A percentile compares a stretch with the other conserved stretches of the same genome.
These are phyloP conservation scores for Mythimna pallens DNA, from an alignment of 2,888 invertebrate species.

Conservation along the genomic window DNA sequence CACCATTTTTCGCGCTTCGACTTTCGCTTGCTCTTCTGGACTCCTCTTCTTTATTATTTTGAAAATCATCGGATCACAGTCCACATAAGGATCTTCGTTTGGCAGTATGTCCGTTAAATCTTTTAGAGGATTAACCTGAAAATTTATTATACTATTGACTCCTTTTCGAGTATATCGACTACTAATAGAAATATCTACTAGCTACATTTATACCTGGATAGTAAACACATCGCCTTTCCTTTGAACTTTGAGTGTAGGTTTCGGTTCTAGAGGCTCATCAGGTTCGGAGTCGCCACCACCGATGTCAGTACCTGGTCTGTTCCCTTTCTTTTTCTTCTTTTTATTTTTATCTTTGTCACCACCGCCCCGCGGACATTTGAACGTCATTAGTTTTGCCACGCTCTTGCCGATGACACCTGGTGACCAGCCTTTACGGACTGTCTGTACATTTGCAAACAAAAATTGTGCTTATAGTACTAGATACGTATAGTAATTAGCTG, in stretches of 20 bases:
- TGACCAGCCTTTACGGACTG: slow-evolving; percentile 88
- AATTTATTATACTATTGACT: slow-evolving; percentile 23
- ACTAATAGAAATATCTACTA: neutral
- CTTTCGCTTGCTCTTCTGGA: slow-evolving; percentile 89
- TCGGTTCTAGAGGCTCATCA: slow-evolving; percentile 88
- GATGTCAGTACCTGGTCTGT: slow-evolving; percentile 69
- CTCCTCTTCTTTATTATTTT: slow-evolving; percentile 92
- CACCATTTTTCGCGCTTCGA: slow-evolving; percentile 88
- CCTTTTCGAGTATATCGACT: neutral
- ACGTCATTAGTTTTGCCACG: slow-evolving; percentile 85
- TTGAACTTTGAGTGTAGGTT: slow-evolving; percentile 92
- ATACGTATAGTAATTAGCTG: neutral
- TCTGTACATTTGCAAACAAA: slow-evolving; percentile 12
- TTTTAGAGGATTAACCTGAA: slow-evolving; percentile 92
- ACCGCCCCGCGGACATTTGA: slow-evolving; percentile 82
- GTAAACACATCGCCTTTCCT: slow-evolving; percentile 92
- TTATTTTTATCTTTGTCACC: slow-evolving; percentile 81
- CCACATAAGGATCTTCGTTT: slow-evolving; percentile 92
- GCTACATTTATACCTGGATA: slow-evolving; percentile 86
- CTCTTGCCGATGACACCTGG: slow-evolving; percentile 90
- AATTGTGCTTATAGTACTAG: neutral
- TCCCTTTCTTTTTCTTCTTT: slow-evolving; percentile 81
- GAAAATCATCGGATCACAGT: slow-evolving; percentile 93
- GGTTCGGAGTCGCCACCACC: slow-evolving; percentile 86
- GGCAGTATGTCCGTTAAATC: slow-evolving; percentile 89